Conservation (phyloP, 30 jellyfish, hydroid and myxozoan genomes). For the Hydractinia echinata region DNA sequence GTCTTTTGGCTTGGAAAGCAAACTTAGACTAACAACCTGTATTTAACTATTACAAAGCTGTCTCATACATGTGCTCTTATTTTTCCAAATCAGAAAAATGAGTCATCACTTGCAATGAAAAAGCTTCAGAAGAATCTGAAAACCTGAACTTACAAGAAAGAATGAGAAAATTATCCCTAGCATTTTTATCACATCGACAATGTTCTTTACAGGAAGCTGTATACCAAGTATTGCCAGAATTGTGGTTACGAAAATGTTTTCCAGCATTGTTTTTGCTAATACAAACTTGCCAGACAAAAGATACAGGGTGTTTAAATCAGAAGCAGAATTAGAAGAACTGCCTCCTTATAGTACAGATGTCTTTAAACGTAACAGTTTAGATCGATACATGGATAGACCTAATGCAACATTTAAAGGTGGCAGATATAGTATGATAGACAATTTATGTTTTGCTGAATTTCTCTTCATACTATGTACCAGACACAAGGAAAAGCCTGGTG, state of each 20-base stretch:
- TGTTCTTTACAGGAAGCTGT: slow-evolving; percentile 9
- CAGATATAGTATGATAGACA: slow-evolving; percentile 12
- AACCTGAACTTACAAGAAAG: not conserved
- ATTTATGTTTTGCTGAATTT: slow-evolving; percentile 2
- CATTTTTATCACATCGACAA: not conserved
- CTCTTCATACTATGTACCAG: slow-evolving; percentile 15
- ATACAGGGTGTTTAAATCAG: not conserved
- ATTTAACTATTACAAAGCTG: slow-evolving; percentile 7
- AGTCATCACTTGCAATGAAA: slow-evolving; percentile 22
- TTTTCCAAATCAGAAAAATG: slow-evolving; percentile 19
- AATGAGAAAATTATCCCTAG: slow-evolving; percentile 7
- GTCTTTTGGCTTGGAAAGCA: slow-evolving; percentile 21
- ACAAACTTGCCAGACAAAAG: slow-evolving; percentile 24
- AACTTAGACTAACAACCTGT: slow-evolving; percentile 13
- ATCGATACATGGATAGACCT: slow-evolving; percentile 31
- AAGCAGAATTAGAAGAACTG: slow-evolving; percentile 27
- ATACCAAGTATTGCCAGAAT: not conserved
- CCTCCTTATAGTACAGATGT: slow-evolving; percentile 33
- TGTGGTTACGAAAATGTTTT: not conserved
- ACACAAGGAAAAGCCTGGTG: slow-evolving; percentile 11
- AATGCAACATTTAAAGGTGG: slow-evolving; percentile 22
- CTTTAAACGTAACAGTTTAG: slow-evolving; percentile 7
- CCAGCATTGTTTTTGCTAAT: not conserved
- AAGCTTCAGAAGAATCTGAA: not conserved
- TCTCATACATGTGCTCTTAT: slow-evolving; percentile 2